phyloP scores from a whole-genome alignment of 2,113 vertebrate species.

The Oostethus manadensis region DNA sequence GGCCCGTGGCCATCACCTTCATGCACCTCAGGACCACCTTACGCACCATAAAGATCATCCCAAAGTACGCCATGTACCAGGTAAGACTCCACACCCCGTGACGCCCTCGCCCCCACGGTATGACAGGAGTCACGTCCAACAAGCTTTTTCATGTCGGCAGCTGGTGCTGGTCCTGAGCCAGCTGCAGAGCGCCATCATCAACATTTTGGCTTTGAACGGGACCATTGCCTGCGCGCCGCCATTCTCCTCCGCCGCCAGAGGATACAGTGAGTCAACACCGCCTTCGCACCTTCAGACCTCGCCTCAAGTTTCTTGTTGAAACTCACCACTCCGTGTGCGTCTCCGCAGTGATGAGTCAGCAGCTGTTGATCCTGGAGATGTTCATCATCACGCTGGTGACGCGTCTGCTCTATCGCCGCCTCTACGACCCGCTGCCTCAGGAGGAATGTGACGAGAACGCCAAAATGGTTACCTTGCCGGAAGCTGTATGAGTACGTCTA shows the following conservation, averaged over 20 bases:
- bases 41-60: conserved; percentile 73
- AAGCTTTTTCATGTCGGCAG: conserved; percentile 51
- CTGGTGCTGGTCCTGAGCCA: conserved; percentile 80
- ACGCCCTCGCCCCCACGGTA: neutral
- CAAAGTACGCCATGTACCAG: conserved; percentile 86
- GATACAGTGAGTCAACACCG: conserved; percentile 71
- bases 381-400: conserved; percentile 82
- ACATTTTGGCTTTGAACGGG: conserved; percentile 67
- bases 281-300: too few species aligned
- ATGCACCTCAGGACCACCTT: conserved; percentile 74
- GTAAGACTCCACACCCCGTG: conserved; percentile 50
- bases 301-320: too few species aligned
- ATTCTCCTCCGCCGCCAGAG: conserved; percentile 73
- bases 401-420: conserved; percentile 73
- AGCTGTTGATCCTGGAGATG: conserved; percentile 83
- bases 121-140: conserved; percentile 1
- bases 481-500: conserved; percentile 31
- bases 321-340: neutral
- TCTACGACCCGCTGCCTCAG: conserved; percentile 59
- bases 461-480: conserved; percentile 39
- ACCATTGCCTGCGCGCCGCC: conserved; percentile 77
- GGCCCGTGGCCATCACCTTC: conserved; percentile 82
- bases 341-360: conserved; percentile 74
- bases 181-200: conserved; percentile 79
- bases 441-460: conserved; percentile 51